Evolutionary conservation across 2,888 invertebrate genomes (phyloP), one percentile per base, ranked within the genome.

Genomic region (Diarsia brunnea): DNA sequence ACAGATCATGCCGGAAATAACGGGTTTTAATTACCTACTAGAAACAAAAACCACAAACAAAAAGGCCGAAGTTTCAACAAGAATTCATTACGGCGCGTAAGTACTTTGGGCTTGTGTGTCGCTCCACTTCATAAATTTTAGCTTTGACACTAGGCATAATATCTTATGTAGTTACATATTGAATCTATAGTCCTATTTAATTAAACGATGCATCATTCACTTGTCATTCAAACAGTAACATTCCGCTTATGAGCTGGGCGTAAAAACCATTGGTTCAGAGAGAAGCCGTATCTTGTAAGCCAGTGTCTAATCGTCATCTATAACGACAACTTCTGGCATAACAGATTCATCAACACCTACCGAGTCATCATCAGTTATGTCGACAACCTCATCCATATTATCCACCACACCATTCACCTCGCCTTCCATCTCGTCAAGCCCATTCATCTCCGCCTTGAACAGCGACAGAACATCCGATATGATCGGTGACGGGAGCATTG

Each of bases 381-480:
- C 92, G 5, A 95, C 92, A 8, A 78, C 61, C 21, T 86, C 83
- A 2, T 91, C 87, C 55, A 90, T 89, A 53, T 92, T 88, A 38
- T 92, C 94, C 47, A 91, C 84, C 0, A 92, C 92, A 71, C 94
- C 94, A 43, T 92, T 94, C 47, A 91, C 84, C 0, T 92, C 92
- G 72, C 94, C 94, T 14, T 79, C 78, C n/a, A 74, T 68, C 10
- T 68, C 73, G 38, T 69, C 77, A 11, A 73, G 16, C 8, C 69
- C 75, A n/a, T 82, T 75, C 12, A 81, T 90, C 45, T 92, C 91
- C 16, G 91, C 90, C 75, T 94, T 91, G 78, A 92, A 95, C 0
- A 96, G 90, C 1, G 96, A 96, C 16, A 96, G 88, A 5, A 96
- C 96, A 71, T 95, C 95, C 0, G 96, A 96, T 88, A 96, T 96